Conservation (phyloP, 2,888 invertebrate genomes). For the Anoncus sp. region DNA sequence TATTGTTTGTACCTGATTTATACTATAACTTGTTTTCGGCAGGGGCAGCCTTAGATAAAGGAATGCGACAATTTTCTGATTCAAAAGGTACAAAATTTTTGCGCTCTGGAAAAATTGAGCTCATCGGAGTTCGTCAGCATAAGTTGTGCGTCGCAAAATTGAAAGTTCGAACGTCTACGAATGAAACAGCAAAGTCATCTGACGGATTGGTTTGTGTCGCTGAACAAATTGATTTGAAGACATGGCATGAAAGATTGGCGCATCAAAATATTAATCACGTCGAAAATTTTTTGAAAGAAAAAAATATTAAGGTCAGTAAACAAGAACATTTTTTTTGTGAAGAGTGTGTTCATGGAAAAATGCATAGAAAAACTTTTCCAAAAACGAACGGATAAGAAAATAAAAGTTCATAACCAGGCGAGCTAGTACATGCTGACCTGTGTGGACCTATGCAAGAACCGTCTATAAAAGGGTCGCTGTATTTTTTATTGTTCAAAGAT, state of each 20-base stretch:
- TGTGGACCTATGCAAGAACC: conserved; percentile 21
- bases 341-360: conserved; percentile 4
- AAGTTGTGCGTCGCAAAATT: background rate
- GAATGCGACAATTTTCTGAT: background rate
- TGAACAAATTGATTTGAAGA: conserved; percentile 6
- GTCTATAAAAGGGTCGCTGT: conserved; percentile 21
- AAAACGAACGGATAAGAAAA: background rate
- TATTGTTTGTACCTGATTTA: conserved; percentile 55
- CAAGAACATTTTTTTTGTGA: background rate
- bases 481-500: conserved; percentile 33
- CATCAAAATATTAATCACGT: conserved; percentile 53
- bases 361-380: conserved; percentile 8
- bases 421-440: conserved; percentile 9
- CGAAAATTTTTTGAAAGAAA: conserved; percentile 24
- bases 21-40: conserved; percentile 50
- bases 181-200: background rate
- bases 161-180: background rate
- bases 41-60: conserved; percentile 4
- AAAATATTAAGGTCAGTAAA: background rate
- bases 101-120: background rate
- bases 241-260: conserved; percentile 61
- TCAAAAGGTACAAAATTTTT: background rate
- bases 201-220: background rate
- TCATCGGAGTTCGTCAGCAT: conserved; percentile 2
- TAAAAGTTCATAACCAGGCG: background rate